Conservation (phyloP, 2,888 invertebrate species). For the Pollenia angustigena region DNA sequence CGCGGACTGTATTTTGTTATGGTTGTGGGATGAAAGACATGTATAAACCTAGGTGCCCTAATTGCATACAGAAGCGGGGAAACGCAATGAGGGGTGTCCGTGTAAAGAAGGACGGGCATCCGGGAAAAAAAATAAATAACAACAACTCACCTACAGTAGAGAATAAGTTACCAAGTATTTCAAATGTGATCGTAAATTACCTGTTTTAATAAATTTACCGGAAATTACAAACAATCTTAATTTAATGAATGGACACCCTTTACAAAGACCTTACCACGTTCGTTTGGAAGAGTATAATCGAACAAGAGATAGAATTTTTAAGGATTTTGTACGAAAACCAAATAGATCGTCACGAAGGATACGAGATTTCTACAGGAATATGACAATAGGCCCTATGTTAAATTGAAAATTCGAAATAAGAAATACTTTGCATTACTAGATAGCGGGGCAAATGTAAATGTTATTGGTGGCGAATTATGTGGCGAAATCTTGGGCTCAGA, state of each 20-base stretch:
- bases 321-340: neutral
- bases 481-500: neutral
- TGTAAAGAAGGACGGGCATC: neutral
- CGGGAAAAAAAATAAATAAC: neutral
- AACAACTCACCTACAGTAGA: too few species aligned
- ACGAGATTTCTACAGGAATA: neutral
- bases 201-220: neutral
- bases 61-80: neutral
- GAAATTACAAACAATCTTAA: neutral
- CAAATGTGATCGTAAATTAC: neutral
- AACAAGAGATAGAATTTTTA: slow-evolving; percentile 5
- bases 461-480: neutral
- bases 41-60: neutral
- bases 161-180: neutral
- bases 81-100: neutral
- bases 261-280: neutral
- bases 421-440: neutral
- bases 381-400: neutral
- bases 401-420: neutral
- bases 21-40: slow-evolving; percentile 9
- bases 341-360: neutral
- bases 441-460: too few species aligned
- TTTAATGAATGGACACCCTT: too few species aligned
- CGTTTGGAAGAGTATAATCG: neutral
- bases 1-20: slow-evolving; percentile 5